phyloP scores from a whole-genome alignment of 2,888 invertebrate species.

The Drosophila koepferae region DNA sequence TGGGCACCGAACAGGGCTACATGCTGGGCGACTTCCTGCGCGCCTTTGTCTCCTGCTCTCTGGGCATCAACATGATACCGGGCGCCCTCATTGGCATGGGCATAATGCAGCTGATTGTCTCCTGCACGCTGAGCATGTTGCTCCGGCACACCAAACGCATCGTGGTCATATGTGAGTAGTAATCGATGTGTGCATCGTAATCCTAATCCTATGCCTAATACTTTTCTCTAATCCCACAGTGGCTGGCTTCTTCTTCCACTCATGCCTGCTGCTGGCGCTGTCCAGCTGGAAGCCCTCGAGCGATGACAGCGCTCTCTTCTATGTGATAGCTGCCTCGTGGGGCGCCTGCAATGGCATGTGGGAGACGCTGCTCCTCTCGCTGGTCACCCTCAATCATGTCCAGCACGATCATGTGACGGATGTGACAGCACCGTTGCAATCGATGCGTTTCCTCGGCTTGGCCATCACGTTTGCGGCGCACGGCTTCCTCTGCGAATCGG shows the following conservation, averaged over 20 bases:
- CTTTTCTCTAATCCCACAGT: constrained; percentile 86
- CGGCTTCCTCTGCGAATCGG: constrained; percentile 87
- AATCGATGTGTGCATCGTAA: neutral
- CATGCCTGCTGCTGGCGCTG: constrained; percentile 91
- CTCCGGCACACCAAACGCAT: constrained; percentile 90
- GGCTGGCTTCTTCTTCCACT: constrained; percentile 92
- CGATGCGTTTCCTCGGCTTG: constrained; percentile 88
- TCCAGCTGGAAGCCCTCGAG: constrained; percentile 92
- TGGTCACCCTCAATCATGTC: constrained; percentile 84
- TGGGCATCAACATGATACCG: constrained; percentile 91
- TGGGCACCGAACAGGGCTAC: constrained; percentile 94
- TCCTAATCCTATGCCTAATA: neutral
- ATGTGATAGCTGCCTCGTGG: constrained; percentile 94
- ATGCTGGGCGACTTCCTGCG: constrained; percentile 93
- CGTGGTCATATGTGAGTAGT: constrained; percentile 89
- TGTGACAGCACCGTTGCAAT: constrained; percentile 86
- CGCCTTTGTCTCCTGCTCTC: constrained; percentile 93
- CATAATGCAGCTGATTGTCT: constrained; percentile 90
- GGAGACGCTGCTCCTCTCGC: constrained; percentile 88
- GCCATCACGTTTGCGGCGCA: constrained; percentile 89
- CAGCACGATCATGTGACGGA: constrained; percentile 83
- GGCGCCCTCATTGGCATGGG: constrained; percentile 91
- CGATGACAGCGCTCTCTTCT: constrained; percentile 92
- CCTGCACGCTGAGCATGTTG: constrained; percentile 92
- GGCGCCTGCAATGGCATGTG: constrained; percentile 94